phyloP scores from a whole-genome alignment of 2,797 vertebrate genomes.

The Myoxocephalus aenaeus region DNA sequence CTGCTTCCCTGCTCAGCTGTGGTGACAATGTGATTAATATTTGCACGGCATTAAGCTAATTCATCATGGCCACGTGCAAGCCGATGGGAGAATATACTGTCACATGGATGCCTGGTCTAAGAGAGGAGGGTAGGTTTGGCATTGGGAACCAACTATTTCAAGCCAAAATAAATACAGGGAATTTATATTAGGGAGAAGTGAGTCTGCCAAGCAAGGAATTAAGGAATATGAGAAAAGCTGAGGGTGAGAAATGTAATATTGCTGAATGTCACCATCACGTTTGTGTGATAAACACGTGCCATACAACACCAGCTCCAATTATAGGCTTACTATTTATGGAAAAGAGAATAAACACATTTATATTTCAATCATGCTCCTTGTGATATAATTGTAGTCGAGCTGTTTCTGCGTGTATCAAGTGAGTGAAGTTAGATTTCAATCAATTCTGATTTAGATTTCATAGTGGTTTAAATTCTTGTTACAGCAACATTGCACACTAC shows the following conservation, averaged over 20 bases:
- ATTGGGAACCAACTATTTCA: constrained; percentile 67
- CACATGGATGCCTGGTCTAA: constrained; percentile 73
- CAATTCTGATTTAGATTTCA: not conserved
- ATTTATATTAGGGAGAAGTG: constrained; percentile 45
- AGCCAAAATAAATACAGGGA: constrained; percentile 65
- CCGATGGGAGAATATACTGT: constrained; percentile 74
- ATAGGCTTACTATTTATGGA: not conserved
- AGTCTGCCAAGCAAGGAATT: constrained; percentile 54
- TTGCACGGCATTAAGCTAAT: constrained; percentile 83
- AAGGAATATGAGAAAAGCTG: constrained; percentile 49
- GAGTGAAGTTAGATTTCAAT: not conserved
- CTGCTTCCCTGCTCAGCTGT: constrained; percentile 82
- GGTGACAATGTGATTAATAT: constrained; percentile 88
- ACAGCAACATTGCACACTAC: not conserved
- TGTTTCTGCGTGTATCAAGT: not conserved
- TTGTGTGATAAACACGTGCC: constrained; percentile 34
- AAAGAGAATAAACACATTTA: not conserved
- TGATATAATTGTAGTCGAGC: not conserved
- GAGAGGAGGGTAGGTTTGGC: constrained; percentile 62
- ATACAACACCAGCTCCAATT: constrained; percentile 4
- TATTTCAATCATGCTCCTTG: not conserved
- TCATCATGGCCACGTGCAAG: constrained; percentile 79
- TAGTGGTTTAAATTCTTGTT: not conserved
- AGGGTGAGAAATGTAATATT: constrained; percentile 31
- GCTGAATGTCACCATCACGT: constrained; percentile 34